Conservation (phyloP, 2,888 invertebrate species). For the Drosophila picticornis region DNA sequence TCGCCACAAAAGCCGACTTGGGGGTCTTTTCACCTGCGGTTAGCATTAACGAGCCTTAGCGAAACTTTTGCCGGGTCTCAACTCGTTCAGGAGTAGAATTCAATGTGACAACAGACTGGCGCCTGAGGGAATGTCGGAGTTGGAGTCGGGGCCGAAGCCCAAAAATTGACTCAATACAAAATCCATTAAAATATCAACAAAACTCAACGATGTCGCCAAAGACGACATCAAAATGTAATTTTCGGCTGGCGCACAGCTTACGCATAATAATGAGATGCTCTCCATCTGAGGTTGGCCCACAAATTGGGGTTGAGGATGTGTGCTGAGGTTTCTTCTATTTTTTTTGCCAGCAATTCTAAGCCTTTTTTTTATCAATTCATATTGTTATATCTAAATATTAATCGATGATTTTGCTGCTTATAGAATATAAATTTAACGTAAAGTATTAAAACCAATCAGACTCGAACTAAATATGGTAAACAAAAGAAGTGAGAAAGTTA, state of each 20-base stretch:
- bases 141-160: slow-evolving; percentile 10
- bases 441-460: not conserved
- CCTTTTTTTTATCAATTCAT: slow-evolving; percentile 39
- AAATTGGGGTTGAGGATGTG: slow-evolving; percentile 19
- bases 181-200: slow-evolving; percentile 78
- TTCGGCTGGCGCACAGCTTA: slow-evolving; percentile 67
- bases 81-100: slow-evolving; percentile 62
- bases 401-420: not conserved
- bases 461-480: not conserved
- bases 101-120: slow-evolving; percentile 65
- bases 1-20: slow-evolving; percentile 14
- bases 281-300: not conserved
- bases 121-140: slow-evolving; percentile 43
- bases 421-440: not conserved
- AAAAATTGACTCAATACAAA: slow-evolving; percentile 72
- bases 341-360: slow-evolving; percentile 31
- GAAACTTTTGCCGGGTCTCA: slow-evolving; percentile 27
- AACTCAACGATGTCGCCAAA: slow-evolving; percentile 61
- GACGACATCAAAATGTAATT: slow-evolving; percentile 78
- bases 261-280: slow-evolving; percentile 70
- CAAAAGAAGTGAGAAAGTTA: rapidly evolving
- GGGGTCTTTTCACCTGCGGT: slow-evolving; percentile 46
- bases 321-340: slow-evolving; percentile 12
- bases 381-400: not conserved
- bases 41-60: slow-evolving; percentile 39